Conservation (phyloP, 2,888 invertebrate genomes). For the Callinectes sapidus region DNA sequence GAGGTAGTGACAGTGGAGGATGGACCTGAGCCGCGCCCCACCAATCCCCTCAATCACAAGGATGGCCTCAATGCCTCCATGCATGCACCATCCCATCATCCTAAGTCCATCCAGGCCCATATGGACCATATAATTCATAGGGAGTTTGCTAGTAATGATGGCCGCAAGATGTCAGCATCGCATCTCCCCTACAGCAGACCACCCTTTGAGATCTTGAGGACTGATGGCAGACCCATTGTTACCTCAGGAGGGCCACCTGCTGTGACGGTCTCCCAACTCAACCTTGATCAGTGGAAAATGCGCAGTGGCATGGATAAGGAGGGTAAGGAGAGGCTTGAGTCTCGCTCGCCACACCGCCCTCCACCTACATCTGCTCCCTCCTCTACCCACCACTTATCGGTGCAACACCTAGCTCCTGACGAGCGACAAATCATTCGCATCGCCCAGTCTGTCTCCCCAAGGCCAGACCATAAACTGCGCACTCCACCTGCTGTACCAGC, state of each 20-base stretch:
- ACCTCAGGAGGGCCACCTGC: constrained; percentile 61
- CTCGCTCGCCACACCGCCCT: constrained; percentile 66
- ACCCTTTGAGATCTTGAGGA: constrained; percentile 64
- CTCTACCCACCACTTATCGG: constrained; percentile 52
- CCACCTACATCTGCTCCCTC: constrained; percentile 52
- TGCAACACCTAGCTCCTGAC: constrained; percentile 69
- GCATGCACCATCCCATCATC: constrained; percentile 55
- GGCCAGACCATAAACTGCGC: constrained; percentile 63
- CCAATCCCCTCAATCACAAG: constrained; percentile 64
- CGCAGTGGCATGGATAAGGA: constrained; percentile 52
- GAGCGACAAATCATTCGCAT: constrained; percentile 72
- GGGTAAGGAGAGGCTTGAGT: constrained; percentile 60
- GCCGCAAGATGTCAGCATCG: constrained; percentile 52
- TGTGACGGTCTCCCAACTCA: constrained; percentile 58
- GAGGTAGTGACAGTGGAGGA: constrained; percentile 72
- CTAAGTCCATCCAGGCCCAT: constrained; percentile 69
- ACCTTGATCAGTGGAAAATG: constrained; percentile 51
- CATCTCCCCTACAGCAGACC: constrained; percentile 57
- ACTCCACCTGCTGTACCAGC: constrained; percentile 59
- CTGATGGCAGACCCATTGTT: constrained; percentile 61
- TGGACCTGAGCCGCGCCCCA: constrained; percentile 62
- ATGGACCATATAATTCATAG: constrained; percentile 67
- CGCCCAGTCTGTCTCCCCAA: constrained; percentile 67
- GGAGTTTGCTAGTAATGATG: constrained; percentile 53
- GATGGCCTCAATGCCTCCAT: constrained; percentile 58